phyloP scores from a whole-genome alignment of 92 coral and sea anemone species.

The Muricea muricata region DNA sequence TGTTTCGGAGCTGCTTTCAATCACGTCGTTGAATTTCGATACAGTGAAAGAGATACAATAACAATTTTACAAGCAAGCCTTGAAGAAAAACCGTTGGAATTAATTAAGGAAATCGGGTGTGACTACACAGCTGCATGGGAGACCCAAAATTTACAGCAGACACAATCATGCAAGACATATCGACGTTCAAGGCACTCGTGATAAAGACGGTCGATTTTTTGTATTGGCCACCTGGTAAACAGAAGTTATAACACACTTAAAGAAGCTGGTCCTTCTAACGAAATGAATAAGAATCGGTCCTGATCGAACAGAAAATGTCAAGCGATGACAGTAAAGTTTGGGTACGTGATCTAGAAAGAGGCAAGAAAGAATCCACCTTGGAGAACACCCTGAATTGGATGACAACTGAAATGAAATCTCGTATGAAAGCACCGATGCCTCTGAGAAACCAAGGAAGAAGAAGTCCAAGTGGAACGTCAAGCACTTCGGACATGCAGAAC shows the following conservation, averaged over 20 bases:
- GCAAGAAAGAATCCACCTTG: slow-evolving; percentile 17
- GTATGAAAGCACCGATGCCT: slow-evolving; percentile 26
- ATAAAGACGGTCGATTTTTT: slow-evolving; percentile 56
- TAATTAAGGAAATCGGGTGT: slow-evolving; percentile 50
- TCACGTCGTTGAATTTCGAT: too few relatives aligned
- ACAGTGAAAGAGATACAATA: too few relatives aligned
- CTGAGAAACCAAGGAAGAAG: neutral
- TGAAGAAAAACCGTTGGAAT: slow-evolving; percentile 47
- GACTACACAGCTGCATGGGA: slow-evolving; percentile 59
- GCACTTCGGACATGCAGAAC: slow-evolving; percentile 20
- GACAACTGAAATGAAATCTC: neutral
- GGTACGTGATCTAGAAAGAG: slow-evolving; percentile 43
- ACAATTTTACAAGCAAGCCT: slow-evolving; percentile 54
- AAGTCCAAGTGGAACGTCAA: neutral
- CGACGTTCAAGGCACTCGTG: slow-evolving; percentile 44
- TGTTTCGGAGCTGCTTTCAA: slow-evolving; percentile 62
- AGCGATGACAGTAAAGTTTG: slow-evolving; percentile 44
- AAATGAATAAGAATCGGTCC: slow-evolving; percentile 60
- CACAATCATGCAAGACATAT: too few relatives aligned
- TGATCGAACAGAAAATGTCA: slow-evolving; percentile 48
- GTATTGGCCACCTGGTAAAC: slow-evolving; percentile 55
- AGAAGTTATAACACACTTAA: slow-evolving; percentile 61
- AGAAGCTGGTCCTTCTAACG: slow-evolving; percentile 46
- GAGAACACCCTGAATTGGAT: too few relatives aligned
- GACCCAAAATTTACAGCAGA: slow-evolving; percentile 53